A percentile compares a stretch with the other conserved stretches of the same genome.
Evolutionary conservation across 2,797 vertebrate species (phyloP).

Genomic region (Xerus rutilus): DNA sequence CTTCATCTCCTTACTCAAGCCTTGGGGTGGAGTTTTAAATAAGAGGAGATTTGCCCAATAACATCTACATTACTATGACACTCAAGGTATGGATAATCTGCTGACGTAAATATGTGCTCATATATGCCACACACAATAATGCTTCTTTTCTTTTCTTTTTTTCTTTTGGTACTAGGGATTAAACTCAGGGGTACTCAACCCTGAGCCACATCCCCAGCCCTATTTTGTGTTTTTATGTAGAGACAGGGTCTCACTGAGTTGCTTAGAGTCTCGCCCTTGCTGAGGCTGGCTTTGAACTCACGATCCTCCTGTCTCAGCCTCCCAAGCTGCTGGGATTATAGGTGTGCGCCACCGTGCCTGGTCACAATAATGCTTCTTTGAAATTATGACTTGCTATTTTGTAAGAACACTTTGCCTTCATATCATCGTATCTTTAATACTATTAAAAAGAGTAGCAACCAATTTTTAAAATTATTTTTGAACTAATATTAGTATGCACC

Average conservation of each 20-base stretch:
- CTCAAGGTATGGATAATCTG: not conserved
- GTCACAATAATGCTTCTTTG: not conserved
- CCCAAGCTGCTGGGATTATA: too few relatives aligned
- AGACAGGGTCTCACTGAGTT: too few relatives aligned
- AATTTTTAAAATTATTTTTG: not conserved
- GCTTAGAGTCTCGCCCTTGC: too few relatives aligned
- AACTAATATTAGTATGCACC: not conserved
- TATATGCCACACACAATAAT: not conserved
- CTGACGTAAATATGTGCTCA: not conserved
- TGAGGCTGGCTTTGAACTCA: too few relatives aligned
- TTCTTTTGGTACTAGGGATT: too few relatives aligned
- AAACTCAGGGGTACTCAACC: too few relatives aligned
- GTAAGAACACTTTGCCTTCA: not conserved
- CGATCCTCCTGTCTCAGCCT: too few relatives aligned
- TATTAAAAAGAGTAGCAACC: not conserved
- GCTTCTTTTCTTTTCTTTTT: not conserved
- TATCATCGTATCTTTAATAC: not conserved
- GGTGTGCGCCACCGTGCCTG: too few relatives aligned
- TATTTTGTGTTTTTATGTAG: too few relatives aligned
- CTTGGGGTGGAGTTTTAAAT: conserved; percentile 63
- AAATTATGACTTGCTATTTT: conserved; percentile 35
- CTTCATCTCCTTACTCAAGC: conserved; percentile 65
- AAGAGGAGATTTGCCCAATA: not conserved
- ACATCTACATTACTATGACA: not conserved
- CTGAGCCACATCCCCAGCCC: too few relatives aligned